Percentiles rank a stretch among this genome's conserved stretches.
These are phyloP conservation scores for Antheraea yamamai DNA, from an alignment of 2,888 invertebrate genomes.

Conservation along the genomic window DNA sequence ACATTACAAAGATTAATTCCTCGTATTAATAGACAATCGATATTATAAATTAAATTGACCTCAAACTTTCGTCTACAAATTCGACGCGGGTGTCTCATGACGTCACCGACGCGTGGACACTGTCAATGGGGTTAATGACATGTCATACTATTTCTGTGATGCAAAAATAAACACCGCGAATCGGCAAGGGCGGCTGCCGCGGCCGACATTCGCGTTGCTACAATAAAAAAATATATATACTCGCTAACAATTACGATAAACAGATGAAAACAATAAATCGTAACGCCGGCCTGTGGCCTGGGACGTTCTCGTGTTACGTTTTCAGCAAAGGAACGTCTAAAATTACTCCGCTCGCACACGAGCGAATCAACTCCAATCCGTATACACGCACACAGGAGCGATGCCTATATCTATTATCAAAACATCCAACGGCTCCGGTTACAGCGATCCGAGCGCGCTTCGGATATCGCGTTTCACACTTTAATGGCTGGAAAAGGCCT, in stretches of 20 bases:
- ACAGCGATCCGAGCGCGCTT: conserved; percentile 81
- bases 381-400: conserved; percentile 57
- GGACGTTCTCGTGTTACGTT: conserved; percentile 79
- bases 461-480: conserved; percentile 80
- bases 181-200: conserved; percentile 48
- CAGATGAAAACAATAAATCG: conserved; percentile 80
- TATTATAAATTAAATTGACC: conserved; percentile 75
- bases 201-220: conserved; percentile 35
- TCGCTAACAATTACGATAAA: conserved; percentile 64
- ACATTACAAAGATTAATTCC: conserved; percentile 39
- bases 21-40: conserved; percentile 60
- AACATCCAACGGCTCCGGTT: conserved; percentile 80
- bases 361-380: conserved; percentile 47
- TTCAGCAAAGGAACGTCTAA: conserved; percentile 82
- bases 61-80: conserved; percentile 65
- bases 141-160: conserved; percentile 78
- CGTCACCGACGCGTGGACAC: conserved; percentile 73
- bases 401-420: conserved; percentile 81
- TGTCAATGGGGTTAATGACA: conserved; percentile 78
- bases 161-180: conserved; percentile 75
- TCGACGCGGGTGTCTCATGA: conserved; percentile 67
- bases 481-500: conserved; percentile 83
- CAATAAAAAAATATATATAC: conserved; percentile 38
- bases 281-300: conserved; percentile 79
- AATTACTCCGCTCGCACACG: conserved; percentile 79